Evolutionary conservation across 2,888 invertebrate species (phyloP).

Genomic region (Yponomeuta sedellus): DNA sequence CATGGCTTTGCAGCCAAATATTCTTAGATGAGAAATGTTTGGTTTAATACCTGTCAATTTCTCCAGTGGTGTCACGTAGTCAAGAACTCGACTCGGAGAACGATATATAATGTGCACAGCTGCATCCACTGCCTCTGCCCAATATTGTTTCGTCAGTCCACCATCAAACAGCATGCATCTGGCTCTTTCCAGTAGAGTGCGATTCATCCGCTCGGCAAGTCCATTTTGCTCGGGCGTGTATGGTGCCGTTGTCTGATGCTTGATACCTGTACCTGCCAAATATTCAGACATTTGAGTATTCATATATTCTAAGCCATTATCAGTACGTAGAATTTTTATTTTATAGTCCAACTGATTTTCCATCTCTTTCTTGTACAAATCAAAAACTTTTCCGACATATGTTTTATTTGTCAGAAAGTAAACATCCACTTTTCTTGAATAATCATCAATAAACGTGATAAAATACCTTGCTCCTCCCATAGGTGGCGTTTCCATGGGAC

Average conservation of each 20-base stretch:
- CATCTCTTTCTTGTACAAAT: conserved; percentile 19
- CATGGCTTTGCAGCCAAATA: conserved; percentile 39
- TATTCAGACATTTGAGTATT: conserved; percentile 18
- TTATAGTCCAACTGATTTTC: conserved; percentile 12
- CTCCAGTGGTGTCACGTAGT: conserved; percentile 33
- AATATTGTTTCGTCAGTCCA: conserved; percentile 8
- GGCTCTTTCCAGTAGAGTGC: conserved; percentile 21
- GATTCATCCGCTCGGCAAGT: conserved; percentile 13
- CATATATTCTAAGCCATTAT: conserved; percentile 14
- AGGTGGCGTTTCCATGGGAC: conserved; percentile 38
- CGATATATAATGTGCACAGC: conserved; percentile 9
- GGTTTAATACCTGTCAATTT: conserved; percentile 32
- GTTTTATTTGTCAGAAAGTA: conserved; percentile 39
- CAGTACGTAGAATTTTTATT: conserved; percentile 15
- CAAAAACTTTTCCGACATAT: conserved; percentile 30
- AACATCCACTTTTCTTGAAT: conserved; percentile 26
- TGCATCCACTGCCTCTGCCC: conserved; percentile 31
- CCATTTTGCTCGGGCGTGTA: conserved; percentile 17
- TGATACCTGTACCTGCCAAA: conserved; percentile 19
- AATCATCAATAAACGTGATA: conserved; percentile 41
- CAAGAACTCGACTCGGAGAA: not conserved
- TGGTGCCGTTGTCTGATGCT: conserved; percentile 13
- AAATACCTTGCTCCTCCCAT: conserved; percentile 38
- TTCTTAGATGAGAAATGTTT: conserved; percentile 29
- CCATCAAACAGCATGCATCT: conserved; percentile 16